These are phyloP conservation scores for Abrostola triplasia DNA, from an alignment of 2,888 invertebrate genomes.

Conservation along the genomic window DNA sequence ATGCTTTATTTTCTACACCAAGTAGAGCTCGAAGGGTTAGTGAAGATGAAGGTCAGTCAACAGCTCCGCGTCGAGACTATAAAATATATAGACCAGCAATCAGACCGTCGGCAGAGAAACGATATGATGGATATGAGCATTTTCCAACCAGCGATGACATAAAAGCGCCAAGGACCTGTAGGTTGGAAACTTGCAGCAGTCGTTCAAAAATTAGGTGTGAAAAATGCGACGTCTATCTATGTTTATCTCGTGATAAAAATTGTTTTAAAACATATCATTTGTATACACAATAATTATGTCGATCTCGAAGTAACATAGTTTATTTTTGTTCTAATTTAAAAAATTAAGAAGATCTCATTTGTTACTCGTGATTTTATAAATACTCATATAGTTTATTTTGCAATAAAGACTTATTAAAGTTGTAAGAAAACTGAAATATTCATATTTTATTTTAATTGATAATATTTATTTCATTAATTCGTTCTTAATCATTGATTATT, in stretches of 20 bases:
- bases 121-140: not conserved
- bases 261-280: not conserved
- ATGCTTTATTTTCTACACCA: not conserved
- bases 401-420: no score
- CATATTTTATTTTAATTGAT: no score
- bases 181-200: not conserved
- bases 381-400: no score
- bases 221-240: not conserved
- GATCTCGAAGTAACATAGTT: not conserved
- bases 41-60: not conserved
- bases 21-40: constrained; percentile 12
- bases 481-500: no score
- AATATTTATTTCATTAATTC: no score
- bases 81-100: not conserved
- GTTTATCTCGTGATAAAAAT: not conserved
- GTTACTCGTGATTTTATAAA: no score
- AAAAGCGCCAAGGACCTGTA: not conserved
- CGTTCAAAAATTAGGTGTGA: not conserved
- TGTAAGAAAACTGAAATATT: no score
- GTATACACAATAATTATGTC: constrained; percentile 27
- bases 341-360: no score
- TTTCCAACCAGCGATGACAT: not conserved
- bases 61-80: not conserved
- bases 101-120: not conserved
- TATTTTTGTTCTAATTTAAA: no score